Percentiles rank a stretch among this genome's conserved stretches.
These are phyloP conservation scores for Sebastes diploproa DNA, from an alignment of 2,797 vertebrate genomes.

Conservation along the genomic window DNA sequence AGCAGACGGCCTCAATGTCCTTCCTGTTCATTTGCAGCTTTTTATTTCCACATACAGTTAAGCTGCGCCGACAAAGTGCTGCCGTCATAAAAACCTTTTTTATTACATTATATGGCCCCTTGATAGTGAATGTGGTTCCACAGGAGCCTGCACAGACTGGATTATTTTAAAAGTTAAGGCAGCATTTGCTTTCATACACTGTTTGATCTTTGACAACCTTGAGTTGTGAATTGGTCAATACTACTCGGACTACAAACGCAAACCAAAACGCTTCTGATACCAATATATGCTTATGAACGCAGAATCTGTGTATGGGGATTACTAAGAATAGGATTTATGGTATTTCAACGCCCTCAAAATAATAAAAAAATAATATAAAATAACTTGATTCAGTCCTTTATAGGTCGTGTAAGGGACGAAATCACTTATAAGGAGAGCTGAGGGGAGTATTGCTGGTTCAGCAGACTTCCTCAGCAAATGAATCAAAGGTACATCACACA, in stretches of 20 bases:
- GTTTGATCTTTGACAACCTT: constrained; percentile 9
- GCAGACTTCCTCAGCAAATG: constrained; percentile 8
- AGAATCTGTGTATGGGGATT: background rate
- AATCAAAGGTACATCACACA: background rate
- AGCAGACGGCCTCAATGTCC: background rate
- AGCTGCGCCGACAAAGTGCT: background rate
- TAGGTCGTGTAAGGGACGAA: background rate
- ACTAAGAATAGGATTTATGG: background rate
- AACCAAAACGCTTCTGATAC: background rate
- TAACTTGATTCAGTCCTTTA: background rate
- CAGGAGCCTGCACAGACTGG: background rate
- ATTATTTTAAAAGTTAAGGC: background rate
- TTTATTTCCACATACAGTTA: constrained; percentile 11
- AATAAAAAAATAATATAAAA: background rate
- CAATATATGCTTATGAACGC: background rate
- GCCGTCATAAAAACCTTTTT: constrained; percentile 13
- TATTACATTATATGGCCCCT: constrained; percentile 4
- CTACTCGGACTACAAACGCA: background rate
- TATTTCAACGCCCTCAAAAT: background rate
- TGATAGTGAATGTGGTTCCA: constrained; percentile 5
- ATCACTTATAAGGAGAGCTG: background rate
- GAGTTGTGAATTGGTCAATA: background rate
- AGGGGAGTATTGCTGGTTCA: constrained; percentile 5
- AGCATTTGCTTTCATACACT: background rate
- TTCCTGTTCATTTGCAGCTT: constrained; percentile 22